These are phyloP conservation scores for Tetramorium parvispinum DNA, from an alignment of 1,140 invertebrate species.

Conservation along the genomic window DNA sequence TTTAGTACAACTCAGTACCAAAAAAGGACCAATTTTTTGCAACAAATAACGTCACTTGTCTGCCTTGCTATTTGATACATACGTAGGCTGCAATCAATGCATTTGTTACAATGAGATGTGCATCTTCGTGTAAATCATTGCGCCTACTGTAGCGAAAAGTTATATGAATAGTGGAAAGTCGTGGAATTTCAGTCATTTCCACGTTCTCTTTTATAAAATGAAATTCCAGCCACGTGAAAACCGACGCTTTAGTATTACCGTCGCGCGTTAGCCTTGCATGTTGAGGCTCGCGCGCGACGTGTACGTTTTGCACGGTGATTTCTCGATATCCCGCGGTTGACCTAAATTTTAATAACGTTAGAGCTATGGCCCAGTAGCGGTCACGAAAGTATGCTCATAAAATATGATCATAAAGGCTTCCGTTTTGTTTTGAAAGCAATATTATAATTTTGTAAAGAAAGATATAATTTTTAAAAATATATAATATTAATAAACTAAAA, in stretches of 20 bases:
- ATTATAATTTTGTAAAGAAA: constrained; percentile 4
- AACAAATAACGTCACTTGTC: neutral
- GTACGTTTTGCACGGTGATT: constrained; percentile 34
- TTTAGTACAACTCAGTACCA: no score
- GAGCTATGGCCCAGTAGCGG: neutral
- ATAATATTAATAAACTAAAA: neutral
- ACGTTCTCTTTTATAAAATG: constrained; percentile 69
- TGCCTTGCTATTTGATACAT: neutral
- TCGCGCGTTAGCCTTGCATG: constrained; percentile 16
- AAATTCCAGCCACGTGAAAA: constrained; percentile 66
- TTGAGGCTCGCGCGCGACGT: constrained; percentile 4
- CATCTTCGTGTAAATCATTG: constrained; percentile 27
- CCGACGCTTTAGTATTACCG: constrained; percentile 18
- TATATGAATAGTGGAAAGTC: constrained; percentile 73
- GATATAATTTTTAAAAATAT: neutral
- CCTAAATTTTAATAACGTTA: constrained; percentile 50
- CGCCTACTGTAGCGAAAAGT: constrained; percentile 58
- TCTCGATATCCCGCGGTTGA: constrained; percentile 44
- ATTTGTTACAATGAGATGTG: constrained; percentile 30
- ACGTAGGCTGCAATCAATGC: neutral
- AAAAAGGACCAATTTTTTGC: neutral
- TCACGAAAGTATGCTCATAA: neutral
- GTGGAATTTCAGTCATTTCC: constrained; percentile 74
- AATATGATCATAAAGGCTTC: neutral
- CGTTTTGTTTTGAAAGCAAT: constrained; percentile 1